Evolutionary conservation across 2,888 invertebrate species (phyloP).

Genomic region (Tipula confusa): DNA sequence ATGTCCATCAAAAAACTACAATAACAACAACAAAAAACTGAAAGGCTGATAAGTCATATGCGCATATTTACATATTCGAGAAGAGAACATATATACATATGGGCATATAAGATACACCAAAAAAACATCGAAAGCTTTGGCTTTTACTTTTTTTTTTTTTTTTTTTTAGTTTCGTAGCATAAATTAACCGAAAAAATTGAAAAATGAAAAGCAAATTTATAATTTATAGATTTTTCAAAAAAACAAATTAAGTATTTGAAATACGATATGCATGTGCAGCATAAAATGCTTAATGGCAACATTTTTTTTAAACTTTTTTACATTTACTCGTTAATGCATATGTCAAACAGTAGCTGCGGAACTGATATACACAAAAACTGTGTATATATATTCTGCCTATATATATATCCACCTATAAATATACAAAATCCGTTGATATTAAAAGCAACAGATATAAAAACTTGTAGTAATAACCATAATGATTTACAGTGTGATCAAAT

Average conservation of each 20-base stretch:
- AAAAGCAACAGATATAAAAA: not conserved
- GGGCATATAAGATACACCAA: not conserved
- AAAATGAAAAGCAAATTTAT: not conserved
- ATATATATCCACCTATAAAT: not conserved
- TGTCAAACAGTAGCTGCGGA: constrained; percentile 14
- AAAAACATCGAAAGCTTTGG: not conserved
- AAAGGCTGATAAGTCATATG: constrained; percentile 12
- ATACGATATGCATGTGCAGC: not conserved
- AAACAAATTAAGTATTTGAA: constrained; percentile 12
- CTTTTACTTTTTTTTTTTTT: too few species aligned
- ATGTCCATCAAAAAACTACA: constrained; percentile 25
- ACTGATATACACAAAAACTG: not conserved
- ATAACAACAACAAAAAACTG: too few species aligned
- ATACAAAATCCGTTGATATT: constrained; percentile 13
- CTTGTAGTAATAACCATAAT: not conserved
- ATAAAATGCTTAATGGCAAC: constrained; percentile 20
- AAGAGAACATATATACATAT: too few species aligned
- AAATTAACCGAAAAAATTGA: not conserved
- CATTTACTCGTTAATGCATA: not conserved
- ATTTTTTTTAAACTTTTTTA: not conserved
- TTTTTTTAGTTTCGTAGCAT: not conserved
- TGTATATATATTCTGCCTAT: not conserved
- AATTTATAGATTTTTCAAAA: not conserved
- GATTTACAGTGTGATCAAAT: not conserved
- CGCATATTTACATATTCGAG: not conserved